Percentiles rank a stretch among this genome's conserved stretches.
These are phyloP conservation scores for Loxodonta africana DNA, from an alignment of 2,113 vertebrate species.

Conservation along the genomic window DNA sequence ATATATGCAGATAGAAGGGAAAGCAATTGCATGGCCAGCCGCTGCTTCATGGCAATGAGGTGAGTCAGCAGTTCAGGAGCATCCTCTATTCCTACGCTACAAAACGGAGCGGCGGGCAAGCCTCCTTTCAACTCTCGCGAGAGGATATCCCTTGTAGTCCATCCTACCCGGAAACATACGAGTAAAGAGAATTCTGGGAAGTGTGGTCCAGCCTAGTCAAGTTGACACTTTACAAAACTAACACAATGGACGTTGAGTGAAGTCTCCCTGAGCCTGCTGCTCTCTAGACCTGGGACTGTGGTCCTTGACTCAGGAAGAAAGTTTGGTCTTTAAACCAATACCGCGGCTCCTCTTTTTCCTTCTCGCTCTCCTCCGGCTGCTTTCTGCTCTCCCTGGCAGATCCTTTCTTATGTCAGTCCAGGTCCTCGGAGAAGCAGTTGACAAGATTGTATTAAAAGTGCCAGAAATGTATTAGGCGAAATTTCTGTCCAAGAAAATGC, in stretches of 20 bases:
- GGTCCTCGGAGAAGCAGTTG: neutral
- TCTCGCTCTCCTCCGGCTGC: neutral
- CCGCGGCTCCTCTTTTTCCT: neutral
- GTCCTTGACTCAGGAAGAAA: neutral
- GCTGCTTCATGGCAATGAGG: rapidly evolving
- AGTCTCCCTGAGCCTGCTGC: neutral
- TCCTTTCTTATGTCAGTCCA: neutral
- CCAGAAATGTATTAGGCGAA: neutral
- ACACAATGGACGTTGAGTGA: neutral
- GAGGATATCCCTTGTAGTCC: no score
- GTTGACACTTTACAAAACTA: neutral
- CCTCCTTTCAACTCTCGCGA: neutral
- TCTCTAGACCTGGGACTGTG: rapidly evolving
- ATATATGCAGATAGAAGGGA: neutral
- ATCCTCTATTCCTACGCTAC: rapidly evolving
- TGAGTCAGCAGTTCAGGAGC: neutral
- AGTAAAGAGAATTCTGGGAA: constrained; percentile 31
- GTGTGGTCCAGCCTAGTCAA: neutral
- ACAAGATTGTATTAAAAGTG: neutral
- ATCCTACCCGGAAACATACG: neutral
- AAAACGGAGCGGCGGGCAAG: rapidly evolving
- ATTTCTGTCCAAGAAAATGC: neutral
- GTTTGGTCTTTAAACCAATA: neutral
- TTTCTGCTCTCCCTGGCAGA: neutral
- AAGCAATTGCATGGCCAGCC: rapidly evolving